Conservation (phyloP, 2,797 vertebrate species). For the Esox masquinongy region DNA sequence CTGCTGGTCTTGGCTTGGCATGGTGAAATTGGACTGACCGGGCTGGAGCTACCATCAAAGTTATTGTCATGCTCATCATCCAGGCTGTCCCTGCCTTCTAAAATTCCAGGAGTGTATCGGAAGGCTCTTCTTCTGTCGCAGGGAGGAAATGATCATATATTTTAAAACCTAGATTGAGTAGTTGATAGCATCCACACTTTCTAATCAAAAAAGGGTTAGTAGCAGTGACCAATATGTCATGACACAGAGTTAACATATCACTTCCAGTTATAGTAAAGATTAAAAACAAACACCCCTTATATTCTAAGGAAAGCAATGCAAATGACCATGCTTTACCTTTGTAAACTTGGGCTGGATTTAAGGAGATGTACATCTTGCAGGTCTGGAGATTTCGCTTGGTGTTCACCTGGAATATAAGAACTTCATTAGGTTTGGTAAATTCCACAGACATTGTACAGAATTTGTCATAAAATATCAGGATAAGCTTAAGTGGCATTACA, state of each 20-base stretch:
- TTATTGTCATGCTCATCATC: constrained; percentile 58
- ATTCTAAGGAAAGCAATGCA: background rate
- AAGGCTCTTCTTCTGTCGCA: constrained; percentile 60
- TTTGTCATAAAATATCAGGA: background rate
- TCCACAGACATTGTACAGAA: background rate
- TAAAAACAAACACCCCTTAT: background rate
- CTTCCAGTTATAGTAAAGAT: no score
- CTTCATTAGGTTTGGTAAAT: constrained; percentile 8
- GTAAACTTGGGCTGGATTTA: constrained; percentile 66
- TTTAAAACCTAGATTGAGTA: background rate
- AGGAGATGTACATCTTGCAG: constrained; percentile 58
- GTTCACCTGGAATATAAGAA: constrained; percentile 59
- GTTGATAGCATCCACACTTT: background rate
- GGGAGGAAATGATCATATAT: background rate
- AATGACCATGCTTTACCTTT: constrained; percentile 77
- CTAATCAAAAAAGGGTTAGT: constrained; percentile 12
- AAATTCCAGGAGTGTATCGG: constrained; percentile 63
- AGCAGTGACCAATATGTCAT: constrained; percentile 16
- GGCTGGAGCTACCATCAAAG: constrained; percentile 57
- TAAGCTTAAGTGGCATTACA: no score
- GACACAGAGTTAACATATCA: background rate
- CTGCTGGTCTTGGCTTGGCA: constrained; percentile 73
- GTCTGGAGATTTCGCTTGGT: constrained; percentile 67
- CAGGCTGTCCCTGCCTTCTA: constrained; percentile 42
- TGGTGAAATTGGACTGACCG: constrained; percentile 45